Percentiles rank a stretch among this genome's conserved stretches.
Evolutionary conservation across 64 coral and sea anemone species (phyloP).

Genomic region (Pocillopora verrucosa): DNA sequence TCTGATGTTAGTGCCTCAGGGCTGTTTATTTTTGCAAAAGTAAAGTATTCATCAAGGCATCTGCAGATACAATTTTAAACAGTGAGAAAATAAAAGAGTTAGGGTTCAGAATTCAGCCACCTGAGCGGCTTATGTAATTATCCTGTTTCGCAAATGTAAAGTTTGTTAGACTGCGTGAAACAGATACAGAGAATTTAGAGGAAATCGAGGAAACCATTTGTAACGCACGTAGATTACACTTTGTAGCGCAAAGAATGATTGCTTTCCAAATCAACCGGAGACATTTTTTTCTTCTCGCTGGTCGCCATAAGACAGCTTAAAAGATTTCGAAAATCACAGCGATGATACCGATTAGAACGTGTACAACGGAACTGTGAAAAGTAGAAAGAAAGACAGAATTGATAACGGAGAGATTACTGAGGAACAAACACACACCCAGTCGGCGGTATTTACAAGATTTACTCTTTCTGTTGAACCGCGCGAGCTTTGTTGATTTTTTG

Average conservation of each 20-base stretch:
- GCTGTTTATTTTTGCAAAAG: slow-evolving; percentile 20
- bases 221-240: background rate
- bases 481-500: background rate
- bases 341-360: slow-evolving; percentile 28
- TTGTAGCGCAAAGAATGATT: background rate
- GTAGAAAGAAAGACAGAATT: slow-evolving; percentile 6
- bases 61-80: background rate
- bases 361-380: background rate
- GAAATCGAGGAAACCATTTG: slow-evolving; percentile 8
- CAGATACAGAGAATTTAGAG: background rate
- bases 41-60: background rate
- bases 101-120: background rate
- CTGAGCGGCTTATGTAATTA: background rate
- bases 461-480: background rate
- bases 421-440: background rate
- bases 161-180: background rate
- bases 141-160: background rate
- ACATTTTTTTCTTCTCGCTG: background rate
- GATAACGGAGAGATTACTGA: slow-evolving; percentile 33
- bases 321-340: slow-evolving; percentile 27
- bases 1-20: background rate
- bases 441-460: background rate
- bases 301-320: slow-evolving; percentile 30
- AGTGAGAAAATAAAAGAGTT: background rate
- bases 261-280: slow-evolving; percentile 1